Percentiles rank a stretch among this genome's conserved stretches.
These are phyloP conservation scores for Mylabris sibirica DNA, from an alignment of 2,888 invertebrate genomes.

Conservation along the genomic window DNA sequence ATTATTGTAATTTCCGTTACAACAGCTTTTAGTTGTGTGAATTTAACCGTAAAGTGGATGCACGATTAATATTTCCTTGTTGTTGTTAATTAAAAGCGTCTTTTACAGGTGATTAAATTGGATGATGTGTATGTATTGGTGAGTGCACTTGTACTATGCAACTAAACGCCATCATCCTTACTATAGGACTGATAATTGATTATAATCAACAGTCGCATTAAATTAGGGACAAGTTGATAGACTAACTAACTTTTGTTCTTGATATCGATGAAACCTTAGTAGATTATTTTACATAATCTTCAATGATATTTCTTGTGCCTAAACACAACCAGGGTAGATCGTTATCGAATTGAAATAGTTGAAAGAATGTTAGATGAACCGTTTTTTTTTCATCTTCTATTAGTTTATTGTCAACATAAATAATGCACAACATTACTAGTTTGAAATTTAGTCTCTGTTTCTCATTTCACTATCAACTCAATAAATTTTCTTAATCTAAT, in stretches of 20 bases:
- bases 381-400: not conserved
- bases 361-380: not conserved
- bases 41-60: conserved; percentile 2
- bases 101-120: conserved; percentile 17
- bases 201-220: conserved; percentile 2
- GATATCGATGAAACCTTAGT: not conserved
- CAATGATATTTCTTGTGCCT: not conserved
- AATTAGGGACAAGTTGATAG: not conserved
- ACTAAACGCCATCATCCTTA: not conserved
- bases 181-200: not conserved
- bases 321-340: not conserved
- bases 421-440: not conserved
- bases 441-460: not conserved
- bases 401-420: conserved; percentile 9
- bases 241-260: not conserved
- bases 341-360: not conserved
- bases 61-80: not conserved
- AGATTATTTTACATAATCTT: not conserved
- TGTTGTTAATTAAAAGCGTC: conserved; percentile 8
- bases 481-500: not conserved
- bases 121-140: not conserved
- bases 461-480: conserved; percentile 16
- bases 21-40: not conserved
- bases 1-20: not conserved
- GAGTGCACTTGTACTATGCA: conserved; percentile 1